A percentile compares a stretch with the other conserved stretches of the same genome.
Evolutionary conservation across 2,797 vertebrate species (phyloP).

Genomic region (Falco concolor): DNA sequence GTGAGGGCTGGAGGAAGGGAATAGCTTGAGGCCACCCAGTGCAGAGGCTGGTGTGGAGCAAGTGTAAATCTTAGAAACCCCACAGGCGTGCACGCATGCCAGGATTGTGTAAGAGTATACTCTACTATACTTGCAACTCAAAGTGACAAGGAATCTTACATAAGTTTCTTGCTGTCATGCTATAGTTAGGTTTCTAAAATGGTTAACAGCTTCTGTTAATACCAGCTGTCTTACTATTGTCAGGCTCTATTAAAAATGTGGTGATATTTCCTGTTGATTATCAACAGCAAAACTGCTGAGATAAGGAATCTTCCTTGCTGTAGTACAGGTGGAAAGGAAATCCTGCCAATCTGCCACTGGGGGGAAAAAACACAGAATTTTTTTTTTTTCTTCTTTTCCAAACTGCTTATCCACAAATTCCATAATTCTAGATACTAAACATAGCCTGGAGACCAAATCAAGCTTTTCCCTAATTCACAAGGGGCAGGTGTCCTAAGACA

Average conservation of each 20-base stretch:
- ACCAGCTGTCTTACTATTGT: slow-evolving; percentile 41
- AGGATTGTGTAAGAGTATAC: neutral
- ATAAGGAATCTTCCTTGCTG: slow-evolving; percentile 10
- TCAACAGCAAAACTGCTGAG: slow-evolving; percentile 34
- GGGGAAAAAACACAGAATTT: neutral
- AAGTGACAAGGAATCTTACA: slow-evolving; percentile 25
- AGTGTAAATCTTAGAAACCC: neutral
- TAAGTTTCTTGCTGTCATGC: slow-evolving; percentile 6
- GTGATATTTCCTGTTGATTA: slow-evolving; percentile 28
- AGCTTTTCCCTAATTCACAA: neutral
- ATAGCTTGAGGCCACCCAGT: neutral
- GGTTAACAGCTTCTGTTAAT: slow-evolving; percentile 46
- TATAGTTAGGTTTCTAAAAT: slow-evolving; percentile 33
- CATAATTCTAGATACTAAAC: neutral
- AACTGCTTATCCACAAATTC: neutral
- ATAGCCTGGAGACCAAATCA: neutral
- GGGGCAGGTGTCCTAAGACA: neutral
- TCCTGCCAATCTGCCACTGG: neutral
- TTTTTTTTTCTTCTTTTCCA: too few relatives aligned
- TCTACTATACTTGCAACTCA: neutral
- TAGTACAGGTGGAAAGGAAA: slow-evolving; percentile 43
- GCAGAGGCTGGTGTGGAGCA: neutral
- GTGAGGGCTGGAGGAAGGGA: neutral
- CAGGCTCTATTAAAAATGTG: neutral
- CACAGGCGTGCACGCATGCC: neutral